A percentile compares a stretch with the other conserved stretches of the same genome.
phyloP scores from a whole-genome alignment of 2,888 invertebrate genomes.

The Gryllus longicercus region DNA sequence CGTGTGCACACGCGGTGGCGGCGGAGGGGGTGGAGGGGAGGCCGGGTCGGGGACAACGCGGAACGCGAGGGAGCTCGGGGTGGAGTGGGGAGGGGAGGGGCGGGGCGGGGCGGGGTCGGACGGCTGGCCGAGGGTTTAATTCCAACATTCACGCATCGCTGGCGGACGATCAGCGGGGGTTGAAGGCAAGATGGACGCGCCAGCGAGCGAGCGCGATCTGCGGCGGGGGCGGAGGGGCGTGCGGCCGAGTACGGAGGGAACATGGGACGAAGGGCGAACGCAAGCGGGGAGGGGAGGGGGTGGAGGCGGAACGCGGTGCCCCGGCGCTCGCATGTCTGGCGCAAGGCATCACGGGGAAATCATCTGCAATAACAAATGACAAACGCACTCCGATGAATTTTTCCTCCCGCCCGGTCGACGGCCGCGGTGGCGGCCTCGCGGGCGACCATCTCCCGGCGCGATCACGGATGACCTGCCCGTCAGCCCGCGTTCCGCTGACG shows the following conservation, averaged over 20 bases:
- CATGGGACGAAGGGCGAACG: background rate
- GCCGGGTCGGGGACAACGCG: conserved; percentile 22
- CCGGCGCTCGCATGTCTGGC: conserved; percentile 18
- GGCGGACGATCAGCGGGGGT: conserved; percentile 5
- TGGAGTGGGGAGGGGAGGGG: too few relatives aligned
- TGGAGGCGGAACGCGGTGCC: background rate
- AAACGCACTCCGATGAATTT: conserved; percentile 32
- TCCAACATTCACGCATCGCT: conserved; percentile 27
- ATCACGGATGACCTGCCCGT: conserved; percentile 4
- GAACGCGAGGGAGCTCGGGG: background rate
- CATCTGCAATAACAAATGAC: conserved; percentile 37
- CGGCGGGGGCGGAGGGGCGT: background rate
- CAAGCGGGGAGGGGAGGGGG: background rate
- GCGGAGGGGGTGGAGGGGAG: background rate
- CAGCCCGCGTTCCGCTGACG: background rate
- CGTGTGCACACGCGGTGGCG: background rate
- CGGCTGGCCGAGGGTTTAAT: conserved; percentile 20
- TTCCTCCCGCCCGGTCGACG: background rate
- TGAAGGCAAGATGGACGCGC: conserved; percentile 17
- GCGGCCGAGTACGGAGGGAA: too few relatives aligned
- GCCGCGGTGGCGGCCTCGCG: too few relatives aligned
- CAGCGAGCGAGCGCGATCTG: background rate
- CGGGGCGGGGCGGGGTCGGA: background rate
- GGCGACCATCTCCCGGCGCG: background rate
- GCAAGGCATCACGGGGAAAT: conserved; percentile 30